Percentiles rank a stretch among this genome's conserved stretches.
These are phyloP conservation scores for Drosophila austrosaltans DNA, from an alignment of 2,888 invertebrate species.

Conservation along the genomic window DNA sequence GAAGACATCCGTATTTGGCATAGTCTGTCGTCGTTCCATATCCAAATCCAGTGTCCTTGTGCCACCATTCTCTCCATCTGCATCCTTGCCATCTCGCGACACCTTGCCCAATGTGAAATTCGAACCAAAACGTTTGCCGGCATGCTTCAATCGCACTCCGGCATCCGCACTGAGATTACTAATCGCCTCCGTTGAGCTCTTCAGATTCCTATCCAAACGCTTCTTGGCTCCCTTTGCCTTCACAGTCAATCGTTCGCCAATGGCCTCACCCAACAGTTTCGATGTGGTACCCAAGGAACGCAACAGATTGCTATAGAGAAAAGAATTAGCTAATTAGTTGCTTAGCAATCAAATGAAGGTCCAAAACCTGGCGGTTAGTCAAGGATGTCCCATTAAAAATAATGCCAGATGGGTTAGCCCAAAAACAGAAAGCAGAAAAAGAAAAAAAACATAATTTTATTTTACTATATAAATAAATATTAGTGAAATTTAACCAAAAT, in stretches of 20 bases:
- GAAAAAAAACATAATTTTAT: too few relatives aligned
- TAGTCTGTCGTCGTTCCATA: conserved; percentile 81
- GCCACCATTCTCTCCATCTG: conserved; percentile 1
- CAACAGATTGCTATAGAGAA: conserved; percentile 75
- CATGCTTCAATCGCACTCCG: conserved; percentile 76
- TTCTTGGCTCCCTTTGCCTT: conserved; percentile 82
- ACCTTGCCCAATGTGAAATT: conserved; percentile 70
- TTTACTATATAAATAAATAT: neutral
- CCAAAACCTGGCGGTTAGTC: conserved; percentile 5
- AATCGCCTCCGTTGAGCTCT: conserved; percentile 80
- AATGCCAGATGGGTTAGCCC: neutral
- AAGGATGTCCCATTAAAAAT: neutral
- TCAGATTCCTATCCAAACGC: conserved; percentile 82
- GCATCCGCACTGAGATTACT: conserved; percentile 79
- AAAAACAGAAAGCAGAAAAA: neutral
- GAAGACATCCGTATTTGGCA: conserved; percentile 82
- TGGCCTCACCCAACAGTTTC: conserved; percentile 81
- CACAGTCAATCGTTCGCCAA: conserved; percentile 81
- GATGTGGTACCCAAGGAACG: conserved; percentile 83
- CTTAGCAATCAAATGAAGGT: neutral
- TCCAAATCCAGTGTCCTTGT: conserved; percentile 39
- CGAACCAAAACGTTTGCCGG: conserved; percentile 76
- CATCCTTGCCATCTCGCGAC: conserved; percentile 37
- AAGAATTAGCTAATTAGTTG: neutral
- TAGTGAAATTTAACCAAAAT: neutral